Evolutionary conservation across 2,113 vertebrate genomes (phyloP).

Genomic region (Gallinago jamesoni): DNA sequence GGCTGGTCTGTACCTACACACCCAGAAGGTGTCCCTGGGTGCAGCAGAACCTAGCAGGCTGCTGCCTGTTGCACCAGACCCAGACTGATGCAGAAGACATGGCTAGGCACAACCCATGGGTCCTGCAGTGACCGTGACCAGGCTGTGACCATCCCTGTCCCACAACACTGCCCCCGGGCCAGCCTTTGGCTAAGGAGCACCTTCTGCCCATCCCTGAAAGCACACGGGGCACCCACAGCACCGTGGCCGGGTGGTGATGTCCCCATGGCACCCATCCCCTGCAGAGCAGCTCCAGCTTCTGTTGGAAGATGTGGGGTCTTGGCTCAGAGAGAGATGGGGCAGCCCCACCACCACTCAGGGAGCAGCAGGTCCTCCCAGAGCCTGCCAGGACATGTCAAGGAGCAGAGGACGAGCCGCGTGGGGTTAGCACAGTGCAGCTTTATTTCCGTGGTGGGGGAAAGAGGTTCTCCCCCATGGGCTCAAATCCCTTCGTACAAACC

Average conservation of each 20-base stretch:
- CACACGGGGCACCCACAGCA: background rate
- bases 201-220: background rate
- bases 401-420: background rate
- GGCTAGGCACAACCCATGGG: background rate
- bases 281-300: background rate
- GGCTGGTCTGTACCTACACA: background rate
- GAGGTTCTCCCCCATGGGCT: background rate
- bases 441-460: constrained; percentile 17
- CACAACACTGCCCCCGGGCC: background rate
- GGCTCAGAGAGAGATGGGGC: background rate
- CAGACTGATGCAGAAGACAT: rapidly evolving
- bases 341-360: background rate
- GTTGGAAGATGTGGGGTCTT: background rate
- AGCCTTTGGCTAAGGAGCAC: background rate
- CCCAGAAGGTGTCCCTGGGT: background rate
- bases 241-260: background rate
- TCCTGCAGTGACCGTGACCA: rapidly evolving
- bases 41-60: background rate
- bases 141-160: background rate
- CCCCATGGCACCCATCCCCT: background rate
- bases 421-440: constrained; percentile 61
- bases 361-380: rapidly evolving
- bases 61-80: background rate
- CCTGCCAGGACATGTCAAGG: background rate
- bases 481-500: background rate